These are phyloP conservation scores for Pyrgilauda ruficollis DNA, from an alignment of 2,113 vertebrate genomes.

Conservation along the genomic window DNA sequence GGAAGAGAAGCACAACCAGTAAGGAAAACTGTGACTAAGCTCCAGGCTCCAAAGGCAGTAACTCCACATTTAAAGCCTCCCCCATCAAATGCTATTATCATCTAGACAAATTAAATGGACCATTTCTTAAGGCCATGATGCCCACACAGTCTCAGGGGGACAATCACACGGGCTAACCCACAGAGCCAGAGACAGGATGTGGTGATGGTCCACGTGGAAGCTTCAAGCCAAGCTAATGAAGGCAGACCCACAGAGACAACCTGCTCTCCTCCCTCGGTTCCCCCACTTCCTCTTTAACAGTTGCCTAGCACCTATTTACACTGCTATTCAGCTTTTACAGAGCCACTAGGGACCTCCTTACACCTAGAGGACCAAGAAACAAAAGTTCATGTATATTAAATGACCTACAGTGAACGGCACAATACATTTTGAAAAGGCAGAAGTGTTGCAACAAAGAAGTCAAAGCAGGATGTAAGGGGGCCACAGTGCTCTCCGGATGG, in stretches of 20 bases:
- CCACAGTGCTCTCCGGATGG: rapidly evolving
- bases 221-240: not conserved
- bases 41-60: not conserved
- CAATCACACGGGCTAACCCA: not conserved
- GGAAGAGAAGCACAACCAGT: not conserved
- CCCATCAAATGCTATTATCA: not conserved
- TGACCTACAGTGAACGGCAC: not conserved
- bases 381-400: not conserved
- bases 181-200: not conserved
- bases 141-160: not conserved
- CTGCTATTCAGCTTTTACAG: not conserved
- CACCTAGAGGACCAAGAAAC: not conserved
- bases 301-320: not conserved
- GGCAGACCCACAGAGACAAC: not conserved
- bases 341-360: not conserved
- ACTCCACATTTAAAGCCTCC: not conserved
- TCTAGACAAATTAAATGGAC: not conserved
- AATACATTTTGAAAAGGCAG: not conserved
- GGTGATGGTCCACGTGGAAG: not conserved
- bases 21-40: not conserved
- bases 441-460: not conserved
- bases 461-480: not conserved
- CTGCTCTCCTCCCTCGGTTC: not conserved
- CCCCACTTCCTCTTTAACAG: not conserved
- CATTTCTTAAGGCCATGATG: not conserved